These are phyloP conservation scores for Chrysoperla carnea DNA, from an alignment of 1,140 invertebrate species.

Conservation along the genomic window DNA sequence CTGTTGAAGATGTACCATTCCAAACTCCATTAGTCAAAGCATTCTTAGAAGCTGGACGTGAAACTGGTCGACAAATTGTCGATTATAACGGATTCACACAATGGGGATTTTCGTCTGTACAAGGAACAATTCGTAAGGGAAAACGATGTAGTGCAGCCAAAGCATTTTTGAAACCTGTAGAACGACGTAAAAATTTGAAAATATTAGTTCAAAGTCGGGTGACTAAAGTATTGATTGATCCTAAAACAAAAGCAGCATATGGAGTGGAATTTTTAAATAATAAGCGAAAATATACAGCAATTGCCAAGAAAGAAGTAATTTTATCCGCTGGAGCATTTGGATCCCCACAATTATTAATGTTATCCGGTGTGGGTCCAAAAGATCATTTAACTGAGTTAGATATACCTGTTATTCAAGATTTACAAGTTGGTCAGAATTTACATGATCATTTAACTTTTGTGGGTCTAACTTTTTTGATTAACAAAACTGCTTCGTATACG, in stretches of 20 bases:
- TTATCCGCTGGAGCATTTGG: constrained; percentile 37
- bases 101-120: constrained; percentile 5
- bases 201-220: constrained; percentile 25
- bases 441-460: constrained; percentile 34
- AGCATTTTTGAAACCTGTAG: constrained; percentile 26
- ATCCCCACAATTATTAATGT: constrained; percentile 52
- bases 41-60: constrained; percentile 3
- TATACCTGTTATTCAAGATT: constrained; percentile 28
- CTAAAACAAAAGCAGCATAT: constrained; percentile 15
- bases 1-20: constrained; percentile 39
- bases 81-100: constrained; percentile 5
- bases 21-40: constrained; percentile 25
- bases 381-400: constrained; percentile 37
- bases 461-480: constrained; percentile 24
- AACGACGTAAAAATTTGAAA: constrained; percentile 27
- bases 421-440: constrained; percentile 31
- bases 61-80: constrained; percentile 3
- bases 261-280: constrained; percentile 26
- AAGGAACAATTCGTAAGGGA: constrained; percentile 16
- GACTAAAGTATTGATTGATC: constrained; percentile 13
- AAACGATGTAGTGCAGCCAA: constrained; percentile 28
- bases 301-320: constrained; percentile 36
- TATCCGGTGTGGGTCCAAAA: constrained; percentile 58
- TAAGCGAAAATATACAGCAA: constrained; percentile 15
- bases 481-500: constrained; percentile 11